These are phyloP conservation scores for Zootermopsis nevadensis DNA, from an alignment of 2,888 invertebrate genomes.

Conservation along the genomic window DNA sequence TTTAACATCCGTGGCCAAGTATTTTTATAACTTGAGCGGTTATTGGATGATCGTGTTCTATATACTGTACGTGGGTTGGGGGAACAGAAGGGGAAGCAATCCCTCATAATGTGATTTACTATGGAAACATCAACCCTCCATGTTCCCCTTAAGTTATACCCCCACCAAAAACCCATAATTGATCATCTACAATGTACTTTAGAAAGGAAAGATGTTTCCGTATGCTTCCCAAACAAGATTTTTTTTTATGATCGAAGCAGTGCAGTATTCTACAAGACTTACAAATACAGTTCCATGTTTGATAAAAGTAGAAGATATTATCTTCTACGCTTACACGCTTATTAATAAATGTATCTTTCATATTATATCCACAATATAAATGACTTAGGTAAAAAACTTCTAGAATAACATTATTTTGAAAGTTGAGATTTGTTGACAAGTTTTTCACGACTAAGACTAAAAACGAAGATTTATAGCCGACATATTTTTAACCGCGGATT, in stretches of 20 bases:
- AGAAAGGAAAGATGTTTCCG: slow-evolving; percentile 7
- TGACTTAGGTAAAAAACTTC: too few relatives aligned
- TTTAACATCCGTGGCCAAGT: slow-evolving; percentile 50
- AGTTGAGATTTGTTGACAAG: too few relatives aligned
- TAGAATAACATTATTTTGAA: too few relatives aligned
- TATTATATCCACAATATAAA: background rate
- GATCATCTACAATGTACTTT: slow-evolving; percentile 47
- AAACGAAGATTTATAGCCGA: too few relatives aligned
- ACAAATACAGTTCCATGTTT: background rate
- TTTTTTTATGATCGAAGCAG: background rate
- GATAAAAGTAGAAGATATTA: background rate
- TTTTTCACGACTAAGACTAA: too few relatives aligned
- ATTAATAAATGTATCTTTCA: background rate
- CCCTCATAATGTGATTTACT: slow-evolving; percentile 53
- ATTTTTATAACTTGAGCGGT: slow-evolving; percentile 53
- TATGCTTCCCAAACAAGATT: slow-evolving; percentile 14
- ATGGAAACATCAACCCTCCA: slow-evolving; percentile 49
- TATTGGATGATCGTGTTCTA: slow-evolving; percentile 50
- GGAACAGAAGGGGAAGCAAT: slow-evolving; percentile 38
- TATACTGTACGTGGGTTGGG: slow-evolving; percentile 36
- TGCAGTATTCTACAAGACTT: background rate
- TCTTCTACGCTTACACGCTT: background rate
- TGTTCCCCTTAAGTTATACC: background rate
- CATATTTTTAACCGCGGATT: too few relatives aligned
- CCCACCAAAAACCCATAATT: slow-evolving; percentile 38